Evolutionary conservation across 2,888 invertebrate species (phyloP).

Genomic region (Erebia palarica): DNA sequence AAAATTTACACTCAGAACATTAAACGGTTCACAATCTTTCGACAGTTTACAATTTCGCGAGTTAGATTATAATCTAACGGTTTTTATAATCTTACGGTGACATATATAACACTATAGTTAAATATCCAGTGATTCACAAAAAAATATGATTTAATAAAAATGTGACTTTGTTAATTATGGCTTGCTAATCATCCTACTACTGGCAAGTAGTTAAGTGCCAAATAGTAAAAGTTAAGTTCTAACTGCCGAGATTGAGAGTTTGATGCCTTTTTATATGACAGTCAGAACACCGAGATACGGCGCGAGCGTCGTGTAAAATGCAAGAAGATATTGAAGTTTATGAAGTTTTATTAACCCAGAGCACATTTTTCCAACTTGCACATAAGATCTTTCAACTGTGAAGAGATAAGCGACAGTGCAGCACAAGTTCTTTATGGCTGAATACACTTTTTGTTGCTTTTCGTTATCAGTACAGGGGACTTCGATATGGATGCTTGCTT

Average conservation of each 20-base stretch:
- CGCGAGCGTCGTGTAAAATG: too few relatives aligned
- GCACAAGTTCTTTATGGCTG: slow-evolving; percentile 50
- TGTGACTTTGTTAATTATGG: too few relatives aligned
- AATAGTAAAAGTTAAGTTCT: background rate
- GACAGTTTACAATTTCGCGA: too few relatives aligned
- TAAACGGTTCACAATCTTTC: too few relatives aligned
- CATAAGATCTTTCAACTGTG: slow-evolving; percentile 49
- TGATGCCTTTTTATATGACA: too few relatives aligned
- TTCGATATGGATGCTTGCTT: slow-evolving; percentile 36
- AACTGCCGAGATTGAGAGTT: background rate
- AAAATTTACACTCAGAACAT: too few relatives aligned
- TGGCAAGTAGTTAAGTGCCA: background rate
- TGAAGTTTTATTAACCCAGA: background rate
- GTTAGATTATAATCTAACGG: too few relatives aligned
- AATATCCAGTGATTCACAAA: too few relatives aligned
- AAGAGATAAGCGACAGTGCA: slow-evolving; percentile 50
- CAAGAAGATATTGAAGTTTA: background rate
- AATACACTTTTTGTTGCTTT: slow-evolving; percentile 38
- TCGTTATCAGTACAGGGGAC: slow-evolving; percentile 22
- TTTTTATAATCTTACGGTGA: too few relatives aligned
- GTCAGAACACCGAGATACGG: too few relatives aligned
- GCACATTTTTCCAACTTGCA: slow-evolving; percentile 42
- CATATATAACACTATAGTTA: too few relatives aligned
- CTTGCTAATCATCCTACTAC: background rate
- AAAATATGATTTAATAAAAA: too few relatives aligned